Conservation (phyloP, 2,888 invertebrate genomes). For the Muschampia plurimacula region DNA sequence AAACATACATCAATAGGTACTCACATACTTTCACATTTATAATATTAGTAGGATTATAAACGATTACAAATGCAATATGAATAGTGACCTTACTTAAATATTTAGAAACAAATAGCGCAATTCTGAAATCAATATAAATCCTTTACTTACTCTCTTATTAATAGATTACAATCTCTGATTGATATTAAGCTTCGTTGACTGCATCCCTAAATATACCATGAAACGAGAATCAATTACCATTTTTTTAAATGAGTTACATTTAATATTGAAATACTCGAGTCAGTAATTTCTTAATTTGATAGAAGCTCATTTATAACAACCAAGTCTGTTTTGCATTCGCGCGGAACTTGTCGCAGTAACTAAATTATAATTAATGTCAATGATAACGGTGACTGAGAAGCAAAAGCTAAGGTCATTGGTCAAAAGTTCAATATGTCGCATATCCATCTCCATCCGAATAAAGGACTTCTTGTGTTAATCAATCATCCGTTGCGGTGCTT, state of each 20-base stretch:
- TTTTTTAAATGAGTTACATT: constrained; percentile 9
- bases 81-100: neutral
- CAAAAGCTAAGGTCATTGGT: constrained; percentile 58
- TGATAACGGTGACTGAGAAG: constrained; percentile 56
- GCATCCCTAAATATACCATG: constrained; percentile 17
- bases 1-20: no score
- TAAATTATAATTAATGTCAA: constrained; percentile 57
- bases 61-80: neutral
- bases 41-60: no score
- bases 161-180: constrained; percentile 5
- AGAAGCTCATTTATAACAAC: constrained; percentile 22
- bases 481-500: constrained; percentile 52
- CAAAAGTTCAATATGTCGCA: constrained; percentile 58
- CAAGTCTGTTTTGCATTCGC: constrained; percentile 18
- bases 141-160: neutral
- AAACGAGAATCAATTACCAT: constrained; percentile 24
- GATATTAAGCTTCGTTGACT: neutral
- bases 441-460: constrained; percentile 49
- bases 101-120: neutral
- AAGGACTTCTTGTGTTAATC: constrained; percentile 50
- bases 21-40: no score
- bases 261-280: constrained; percentile 26
- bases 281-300: constrained; percentile 27
- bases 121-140: neutral
- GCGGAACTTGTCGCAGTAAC: constrained; percentile 46